Evolutionary conservation across 2,797 vertebrate genomes (phyloP).

Genomic region (Sebastes alutus): DNA sequence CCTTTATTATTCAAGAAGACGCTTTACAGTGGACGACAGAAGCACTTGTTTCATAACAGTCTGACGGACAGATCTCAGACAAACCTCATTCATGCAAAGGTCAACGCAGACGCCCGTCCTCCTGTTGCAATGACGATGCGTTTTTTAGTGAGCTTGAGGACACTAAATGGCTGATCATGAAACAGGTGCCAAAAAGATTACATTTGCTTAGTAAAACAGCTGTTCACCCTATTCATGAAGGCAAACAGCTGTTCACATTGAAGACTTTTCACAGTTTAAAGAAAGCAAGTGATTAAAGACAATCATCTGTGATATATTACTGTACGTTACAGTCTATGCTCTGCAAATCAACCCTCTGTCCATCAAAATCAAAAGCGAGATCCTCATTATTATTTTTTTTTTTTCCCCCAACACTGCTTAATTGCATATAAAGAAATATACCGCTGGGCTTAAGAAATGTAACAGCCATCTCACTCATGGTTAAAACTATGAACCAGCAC

Average conservation of each 20-base stretch:
- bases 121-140: background rate
- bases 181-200: background rate
- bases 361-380: background rate
- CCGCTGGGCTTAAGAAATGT: too few species aligned
- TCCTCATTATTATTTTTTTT: too few species aligned
- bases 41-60: conserved; percentile 10
- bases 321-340: background rate
- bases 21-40: conserved; percentile 2
- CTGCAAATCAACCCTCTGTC: background rate
- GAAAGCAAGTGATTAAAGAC: background rate
- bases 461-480: too few species aligned
- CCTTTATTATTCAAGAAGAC: conserved; percentile 34
- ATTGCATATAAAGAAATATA: too few species aligned
- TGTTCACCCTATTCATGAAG: background rate
- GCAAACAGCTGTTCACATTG: conserved; percentile 6
- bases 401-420: too few species aligned
- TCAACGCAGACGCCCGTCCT: background rate
- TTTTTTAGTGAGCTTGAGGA: background rate
- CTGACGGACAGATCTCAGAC: conserved; percentile 13
- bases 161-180: background rate
- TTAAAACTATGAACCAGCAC: too few species aligned
- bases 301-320: background rate
- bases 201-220: background rate
- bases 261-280: background rate
- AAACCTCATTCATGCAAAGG: conserved; percentile 16